Evolutionary conservation across 2,797 vertebrate genomes (phyloP), one percentile per base, ranked within the genome.

Genomic region (Sebastiscus albofasciatus): DNA sequence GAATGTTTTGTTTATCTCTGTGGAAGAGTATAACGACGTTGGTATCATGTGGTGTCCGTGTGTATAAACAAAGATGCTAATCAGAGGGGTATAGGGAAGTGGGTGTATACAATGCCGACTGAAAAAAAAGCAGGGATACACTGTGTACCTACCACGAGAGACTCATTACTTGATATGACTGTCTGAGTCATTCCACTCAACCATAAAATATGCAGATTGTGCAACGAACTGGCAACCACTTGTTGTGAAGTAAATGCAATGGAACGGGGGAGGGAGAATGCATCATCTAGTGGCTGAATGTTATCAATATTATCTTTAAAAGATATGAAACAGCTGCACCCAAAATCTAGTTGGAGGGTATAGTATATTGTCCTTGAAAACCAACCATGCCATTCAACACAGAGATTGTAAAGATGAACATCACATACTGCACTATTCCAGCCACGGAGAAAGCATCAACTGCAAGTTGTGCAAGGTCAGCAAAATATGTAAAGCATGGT

Each of bases 81-180:
- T 20, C 46, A 46, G 46, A 49, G 46, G 0, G 46, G 46, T 52
- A 52, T 52, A 8, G 18, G 18, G 46, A 52, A 9, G 8, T n/a
- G 8, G 4, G 18, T 52, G 9, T 52, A 20, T 18, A 52, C 46
- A 52, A n/a, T 52, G 18, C 46, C 1, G 18, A 0, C 46, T 52
- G 46, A 52, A 52, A 52, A 52, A n/a, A n/a, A 49, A 49, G 42
- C 18, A 52, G 46, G 0, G 46, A n/a, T 52, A 52, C 18, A 0
- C 0, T 4, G 8, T 52, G 4, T 0, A 52, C 46, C 46, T 8
- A 52, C 46, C 18, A 9, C 42, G 0, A 20, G 1, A 49, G 42
- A 49, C 8, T 49, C 42, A 18, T 18, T 49, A 49, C 16, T 49
- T 20, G 42, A 49, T 6, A 49, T 49, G 42, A 49, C 18, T 49